Conservation (phyloP, 1,140 invertebrate species). For the Hyphantria cunea region DNA sequence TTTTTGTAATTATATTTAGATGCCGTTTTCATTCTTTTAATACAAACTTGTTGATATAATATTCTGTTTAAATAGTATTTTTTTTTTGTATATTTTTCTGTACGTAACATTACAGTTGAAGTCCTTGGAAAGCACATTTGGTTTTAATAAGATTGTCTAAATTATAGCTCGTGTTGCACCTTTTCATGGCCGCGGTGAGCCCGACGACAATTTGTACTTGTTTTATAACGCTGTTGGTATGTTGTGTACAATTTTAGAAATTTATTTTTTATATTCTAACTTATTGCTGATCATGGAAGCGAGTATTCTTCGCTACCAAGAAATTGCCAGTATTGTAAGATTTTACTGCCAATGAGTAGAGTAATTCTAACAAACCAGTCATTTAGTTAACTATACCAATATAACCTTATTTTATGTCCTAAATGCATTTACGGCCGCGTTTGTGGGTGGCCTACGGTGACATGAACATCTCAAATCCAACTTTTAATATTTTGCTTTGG, state of each 20-base stretch:
- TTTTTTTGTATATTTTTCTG: too few relatives aligned
- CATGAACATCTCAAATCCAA: slow-evolving; percentile 71
- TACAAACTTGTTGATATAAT: too few relatives aligned
- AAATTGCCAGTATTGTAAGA: slow-evolving; percentile 48
- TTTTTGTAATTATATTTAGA: too few relatives aligned
- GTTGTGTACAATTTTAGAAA: slow-evolving; percentile 60
- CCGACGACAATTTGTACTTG: slow-evolving; percentile 35
- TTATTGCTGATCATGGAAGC: slow-evolving; percentile 35
- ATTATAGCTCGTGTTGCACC: neutral
- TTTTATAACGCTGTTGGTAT: slow-evolving; percentile 42
- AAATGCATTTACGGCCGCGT: slow-evolving; percentile 69
- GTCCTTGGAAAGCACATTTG: slow-evolving; percentile 7
- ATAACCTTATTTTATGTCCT: slow-evolving; percentile 42
- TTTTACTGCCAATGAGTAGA: slow-evolving; percentile 66
- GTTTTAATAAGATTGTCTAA: slow-evolving; percentile 14
- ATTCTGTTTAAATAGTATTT: too few relatives aligned
- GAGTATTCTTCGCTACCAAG: slow-evolving; percentile 20
- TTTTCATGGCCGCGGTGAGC: too few relatives aligned
- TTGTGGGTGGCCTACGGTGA: slow-evolving; percentile 51
- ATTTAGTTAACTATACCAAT: slow-evolving; percentile 57
- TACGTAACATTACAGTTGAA: neutral
- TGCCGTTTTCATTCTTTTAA: too few relatives aligned
- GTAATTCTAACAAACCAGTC: slow-evolving; percentile 54
- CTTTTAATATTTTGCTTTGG: slow-evolving; percentile 78
- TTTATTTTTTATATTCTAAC: slow-evolving; percentile 70